phyloP scores from a whole-genome alignment of 2,797 vertebrate species.

The Pseudomugil gertrudae region DNA sequence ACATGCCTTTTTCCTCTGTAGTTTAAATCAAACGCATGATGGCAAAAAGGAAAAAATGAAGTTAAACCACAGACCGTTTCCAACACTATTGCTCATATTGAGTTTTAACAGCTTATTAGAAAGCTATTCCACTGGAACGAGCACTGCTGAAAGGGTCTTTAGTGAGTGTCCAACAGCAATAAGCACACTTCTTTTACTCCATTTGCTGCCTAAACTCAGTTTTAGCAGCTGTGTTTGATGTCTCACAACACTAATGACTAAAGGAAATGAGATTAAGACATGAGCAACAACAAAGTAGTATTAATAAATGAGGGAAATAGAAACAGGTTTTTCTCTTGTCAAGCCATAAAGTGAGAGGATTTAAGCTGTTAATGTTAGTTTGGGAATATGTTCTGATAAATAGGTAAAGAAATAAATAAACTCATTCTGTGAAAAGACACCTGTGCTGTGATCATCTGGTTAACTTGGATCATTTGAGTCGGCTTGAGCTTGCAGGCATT shows the following conservation, averaged over 20 bases:
- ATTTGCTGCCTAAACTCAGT: constrained; percentile 30
- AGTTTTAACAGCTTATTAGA: constrained; percentile 45
- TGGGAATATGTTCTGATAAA: constrained; percentile 19
- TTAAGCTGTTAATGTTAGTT: constrained; percentile 30
- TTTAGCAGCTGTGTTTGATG: constrained; percentile 70
- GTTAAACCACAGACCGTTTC: constrained; percentile 32
- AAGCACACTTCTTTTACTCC: constrained; percentile 33
- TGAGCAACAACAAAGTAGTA: constrained; percentile 70
- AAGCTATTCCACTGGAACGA: constrained; percentile 36
- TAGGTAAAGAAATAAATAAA: constrained; percentile 38
- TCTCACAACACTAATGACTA: constrained; percentile 73
- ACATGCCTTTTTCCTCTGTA: constrained; percentile 6
- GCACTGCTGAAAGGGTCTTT: constrained; percentile 55
- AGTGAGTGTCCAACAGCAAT: constrained; percentile 58
- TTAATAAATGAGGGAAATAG: constrained; percentile 72
- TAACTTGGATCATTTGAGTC: constrained; percentile 42
- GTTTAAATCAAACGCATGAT: constrained; percentile 19
- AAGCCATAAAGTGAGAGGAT: constrained; percentile 44
- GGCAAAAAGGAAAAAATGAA: not conserved
- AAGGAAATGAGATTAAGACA: constrained; percentile 76
- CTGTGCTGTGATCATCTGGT: constrained; percentile 36
- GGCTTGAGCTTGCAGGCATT: constrained; percentile 33
- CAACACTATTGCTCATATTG: constrained; percentile 17
- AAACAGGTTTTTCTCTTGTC: constrained; percentile 64
- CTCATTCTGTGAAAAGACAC: constrained; percentile 34